These are phyloP conservation scores for Carlito syrichta DNA, from an alignment of 2,113 vertebrate species.

Conservation along the genomic window DNA sequence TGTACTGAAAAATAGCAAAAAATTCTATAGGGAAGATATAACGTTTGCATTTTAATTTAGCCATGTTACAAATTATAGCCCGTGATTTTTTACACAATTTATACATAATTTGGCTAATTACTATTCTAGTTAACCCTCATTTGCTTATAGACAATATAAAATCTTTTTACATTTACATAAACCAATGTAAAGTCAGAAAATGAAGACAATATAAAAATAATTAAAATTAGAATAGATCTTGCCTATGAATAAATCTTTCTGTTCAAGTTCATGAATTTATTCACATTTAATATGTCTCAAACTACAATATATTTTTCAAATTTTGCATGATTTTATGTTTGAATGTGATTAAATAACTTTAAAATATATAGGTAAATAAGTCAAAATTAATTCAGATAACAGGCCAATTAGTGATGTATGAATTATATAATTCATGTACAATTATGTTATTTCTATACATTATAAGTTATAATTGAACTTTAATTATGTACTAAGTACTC, in stretches of 20 bases:
- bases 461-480: neutral
- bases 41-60: neutral
- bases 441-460: neutral
- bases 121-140: neutral
- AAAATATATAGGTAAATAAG: neutral
- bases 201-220: neutral
- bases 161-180: neutral
- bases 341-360: neutral
- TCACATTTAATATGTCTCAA: neutral
- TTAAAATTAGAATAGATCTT: neutral
- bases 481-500: neutral
- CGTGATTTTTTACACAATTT: neutral
- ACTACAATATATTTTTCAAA: neutral
- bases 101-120: slow-evolving; percentile 3
- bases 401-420: neutral
- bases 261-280: neutral
- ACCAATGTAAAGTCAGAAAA: neutral
- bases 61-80: neutral
- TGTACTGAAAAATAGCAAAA: neutral
- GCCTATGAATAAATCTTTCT: neutral
- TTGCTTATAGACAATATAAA: neutral
- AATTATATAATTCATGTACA: neutral
- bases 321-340: neutral
- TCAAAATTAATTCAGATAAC: neutral
- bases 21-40: neutral